phyloP scores from a whole-genome alignment of 1,140 invertebrate species.

The Achatina immaculata region DNA sequence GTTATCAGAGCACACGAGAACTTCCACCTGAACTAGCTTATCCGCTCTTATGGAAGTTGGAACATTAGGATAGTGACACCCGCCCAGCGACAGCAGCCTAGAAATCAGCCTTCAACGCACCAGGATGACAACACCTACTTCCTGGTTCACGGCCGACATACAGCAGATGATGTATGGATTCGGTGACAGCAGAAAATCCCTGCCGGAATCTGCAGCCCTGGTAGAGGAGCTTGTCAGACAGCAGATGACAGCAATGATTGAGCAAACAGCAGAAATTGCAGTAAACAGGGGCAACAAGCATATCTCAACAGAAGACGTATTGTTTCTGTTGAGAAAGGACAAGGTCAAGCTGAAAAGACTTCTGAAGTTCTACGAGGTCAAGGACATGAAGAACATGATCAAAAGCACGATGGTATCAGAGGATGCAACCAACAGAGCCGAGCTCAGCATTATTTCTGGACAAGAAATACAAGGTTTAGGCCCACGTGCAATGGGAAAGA shows the following conservation, averaged over 20 bases:
- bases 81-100: too few relatives aligned
- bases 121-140: neutral
- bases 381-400: conserved; percentile 57
- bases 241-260: conserved; percentile 71
- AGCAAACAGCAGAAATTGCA: conserved; percentile 74
- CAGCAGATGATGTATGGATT: conserved; percentile 75
- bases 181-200: conserved; percentile 79
- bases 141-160: conserved; percentile 1
- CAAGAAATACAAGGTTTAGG: neutral
- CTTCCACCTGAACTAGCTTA: too few relatives aligned
- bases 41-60: too few relatives aligned
- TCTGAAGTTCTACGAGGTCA: conserved; percentile 75
- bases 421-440: neutral
- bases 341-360: conserved; percentile 73
- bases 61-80: too few relatives aligned
- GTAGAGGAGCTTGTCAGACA: conserved; percentile 79
- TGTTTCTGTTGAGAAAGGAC: conserved; percentile 79
- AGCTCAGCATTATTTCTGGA: neutral
- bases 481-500: conserved; percentile 41
- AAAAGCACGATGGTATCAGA: conserved; percentile 50
- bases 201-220: conserved; percentile 77
- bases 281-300: conserved; percentile 71
- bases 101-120: too few relatives aligned
- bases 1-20: too few relatives aligned
- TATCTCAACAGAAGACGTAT: conserved; percentile 75